Base-by-base conservation (phyloP, 2,888 invertebrate species). In the Napeogenes sylphis region DNA sequence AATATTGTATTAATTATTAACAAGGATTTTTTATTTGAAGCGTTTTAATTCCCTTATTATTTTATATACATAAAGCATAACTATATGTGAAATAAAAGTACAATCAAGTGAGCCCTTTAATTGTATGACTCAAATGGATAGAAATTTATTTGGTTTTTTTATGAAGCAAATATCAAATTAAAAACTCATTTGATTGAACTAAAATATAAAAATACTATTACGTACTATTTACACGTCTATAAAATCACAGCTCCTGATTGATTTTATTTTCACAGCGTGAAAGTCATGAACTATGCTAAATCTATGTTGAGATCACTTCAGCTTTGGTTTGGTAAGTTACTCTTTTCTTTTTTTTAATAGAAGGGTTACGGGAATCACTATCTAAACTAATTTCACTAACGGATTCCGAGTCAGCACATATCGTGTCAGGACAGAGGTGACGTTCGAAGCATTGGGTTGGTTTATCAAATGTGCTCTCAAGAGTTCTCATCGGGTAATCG, bases 181-280 rank as follows among this genome's bases (percentile, higher is more conserved):
- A 8, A 51, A 30, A 30, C 21, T 12, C 30, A 21, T 51, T 51
- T 51, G 4, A 51, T 51, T 51, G 8, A 8, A 51, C 51, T 51
- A 12, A 10, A 30, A 54, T 74, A 76, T 71, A 76, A 61, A 74
- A 65, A 73, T 70, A 68, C 70, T 68, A 72, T 70, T 75, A 79
- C 82, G 6, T 51, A 51, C 21, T 42, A 42, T 42, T 70, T 87
- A 80, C 81, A 87, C 69, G 79, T 77, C 81, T 82, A 82, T 77
- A 84, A 85, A 86, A 89, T 90, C 90, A 90, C 90, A 90, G 90
- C 87, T 85, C 83, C 86, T 78, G 84, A 86, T 86, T 82, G 80
- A 83, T 70, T 62, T 68, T 45, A 74, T 70, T 69, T 66, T 68
- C 63, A 70, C 64, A 63, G 63, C 6, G 56, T 68, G 62, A 64